Percentiles rank a stretch among this genome's conserved stretches.
Conservation (phyloP, 2,888 invertebrate species). For the Cheilosia vulpina region DNA sequence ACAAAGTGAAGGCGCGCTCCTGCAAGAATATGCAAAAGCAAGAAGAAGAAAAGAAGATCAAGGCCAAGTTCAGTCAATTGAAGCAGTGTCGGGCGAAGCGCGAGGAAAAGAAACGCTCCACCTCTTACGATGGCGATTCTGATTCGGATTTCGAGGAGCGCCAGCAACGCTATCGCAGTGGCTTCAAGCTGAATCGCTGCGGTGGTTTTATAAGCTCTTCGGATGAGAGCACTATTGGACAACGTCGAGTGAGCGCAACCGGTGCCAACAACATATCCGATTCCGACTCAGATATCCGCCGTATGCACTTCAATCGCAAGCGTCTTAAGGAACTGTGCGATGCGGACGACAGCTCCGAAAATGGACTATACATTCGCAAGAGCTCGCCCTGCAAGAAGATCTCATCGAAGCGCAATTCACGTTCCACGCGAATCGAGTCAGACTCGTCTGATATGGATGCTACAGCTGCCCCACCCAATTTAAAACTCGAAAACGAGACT, state of each 20-base stretch:
- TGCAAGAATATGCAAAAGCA: slow-evolving; percentile 97
- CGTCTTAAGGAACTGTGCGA: slow-evolving; percentile 84
- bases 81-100: slow-evolving; percentile 94
- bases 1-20: slow-evolving; percentile 96
- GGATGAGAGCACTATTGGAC: slow-evolving; percentile 82
- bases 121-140: slow-evolving; percentile 94
- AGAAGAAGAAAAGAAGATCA: slow-evolving; percentile 94
- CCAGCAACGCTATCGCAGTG: slow-evolving; percentile 77
- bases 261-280: slow-evolving; percentile 79
- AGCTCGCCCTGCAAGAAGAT: slow-evolving; percentile 84
- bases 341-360: slow-evolving; percentile 82
- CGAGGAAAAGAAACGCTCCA: slow-evolving; percentile 94
- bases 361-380: slow-evolving; percentile 80
- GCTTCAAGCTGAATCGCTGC: slow-evolving; percentile 76
- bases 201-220: slow-evolving; percentile 85
- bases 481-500: slow-evolving; percentile 75
- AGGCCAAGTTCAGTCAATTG: slow-evolving; percentile 94
- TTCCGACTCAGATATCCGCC: slow-evolving; percentile 83
- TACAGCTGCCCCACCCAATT: slow-evolving; percentile 5
- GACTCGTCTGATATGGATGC: slow-evolving; percentile 88
- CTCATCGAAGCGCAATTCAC: slow-evolving; percentile 87
- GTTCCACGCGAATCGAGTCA: slow-evolving; percentile 89
- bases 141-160: slow-evolving; percentile 86
- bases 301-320: slow-evolving; percentile 84
- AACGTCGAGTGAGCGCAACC: slow-evolving; percentile 76